Evolutionary conservation across 2,888 invertebrate genomes (phyloP).

Genomic region (Eristalis arbustorum): DNA sequence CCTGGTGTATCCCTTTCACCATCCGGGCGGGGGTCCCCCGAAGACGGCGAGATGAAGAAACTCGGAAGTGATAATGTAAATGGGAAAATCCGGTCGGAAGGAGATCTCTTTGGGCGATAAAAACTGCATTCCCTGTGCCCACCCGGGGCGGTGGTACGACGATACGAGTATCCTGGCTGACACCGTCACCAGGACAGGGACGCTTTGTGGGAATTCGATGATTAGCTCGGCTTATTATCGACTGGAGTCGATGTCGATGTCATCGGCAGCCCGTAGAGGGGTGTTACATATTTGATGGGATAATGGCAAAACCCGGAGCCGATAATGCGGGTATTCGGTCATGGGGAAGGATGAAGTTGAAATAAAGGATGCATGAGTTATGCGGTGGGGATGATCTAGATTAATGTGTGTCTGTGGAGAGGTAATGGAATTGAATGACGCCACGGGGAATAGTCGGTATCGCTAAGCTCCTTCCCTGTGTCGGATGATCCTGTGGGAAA

Average conservation of each 20-base stretch:
- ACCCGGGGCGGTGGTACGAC: conserved; percentile 4
- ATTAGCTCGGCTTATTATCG: conserved; percentile 18
- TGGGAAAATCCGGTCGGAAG: conserved; percentile 20
- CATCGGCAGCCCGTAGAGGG: conserved; percentile 2
- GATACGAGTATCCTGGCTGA: conserved; percentile 8
- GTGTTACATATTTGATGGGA: neutral
- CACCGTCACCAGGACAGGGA: conserved; percentile 14
- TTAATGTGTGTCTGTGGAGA: neutral
- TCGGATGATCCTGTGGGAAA: neutral
- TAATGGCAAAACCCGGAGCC: neutral
- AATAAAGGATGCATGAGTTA: neutral
- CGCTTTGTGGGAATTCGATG: conserved; percentile 32
- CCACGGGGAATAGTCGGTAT: neutral
- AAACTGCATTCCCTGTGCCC: conserved; percentile 19
- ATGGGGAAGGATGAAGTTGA: neutral
- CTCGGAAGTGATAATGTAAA: conserved; percentile 16
- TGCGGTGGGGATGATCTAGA: neutral
- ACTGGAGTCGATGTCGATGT: conserved; percentile 25
- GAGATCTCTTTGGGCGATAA: conserved; percentile 27
- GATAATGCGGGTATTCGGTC: neutral
- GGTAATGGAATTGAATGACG: neutral
- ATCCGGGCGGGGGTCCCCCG: no score
- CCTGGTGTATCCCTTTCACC: neutral
- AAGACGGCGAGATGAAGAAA: neutral
- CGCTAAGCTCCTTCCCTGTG: neutral